Evolutionary conservation across 1,140 invertebrate species (phyloP).

Genomic region (Rhynchophorus ferrugineus): DNA sequence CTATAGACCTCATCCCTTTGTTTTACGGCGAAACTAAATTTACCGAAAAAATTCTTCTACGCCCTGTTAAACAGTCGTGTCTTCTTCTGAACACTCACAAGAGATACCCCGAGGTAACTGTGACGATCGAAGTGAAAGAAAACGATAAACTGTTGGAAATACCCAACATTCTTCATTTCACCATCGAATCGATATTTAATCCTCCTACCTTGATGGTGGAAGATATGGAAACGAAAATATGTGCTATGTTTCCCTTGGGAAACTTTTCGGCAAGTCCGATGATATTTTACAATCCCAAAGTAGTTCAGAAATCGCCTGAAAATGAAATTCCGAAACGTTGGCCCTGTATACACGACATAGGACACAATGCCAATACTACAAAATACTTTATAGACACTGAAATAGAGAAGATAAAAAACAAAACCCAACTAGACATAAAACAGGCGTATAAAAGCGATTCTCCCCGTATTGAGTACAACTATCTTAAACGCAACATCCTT

Average conservation of each 20-base stretch:
- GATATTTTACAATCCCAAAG: constrained; percentile 11
- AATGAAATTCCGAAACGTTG: constrained; percentile 21
- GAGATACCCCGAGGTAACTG: constrained; percentile 23
- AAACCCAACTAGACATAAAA: constrained; percentile 18
- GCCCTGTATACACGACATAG: constrained; percentile 22
- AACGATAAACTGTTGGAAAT: constrained; percentile 5
- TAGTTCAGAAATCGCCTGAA: constrained; percentile 1
- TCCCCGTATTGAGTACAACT: constrained; percentile 27
- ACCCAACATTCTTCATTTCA: constrained; percentile 26
- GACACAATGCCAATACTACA: constrained; percentile 21
- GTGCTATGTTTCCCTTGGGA: constrained; percentile 22
- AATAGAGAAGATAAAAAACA: constrained; percentile 17
- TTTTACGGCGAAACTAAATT: constrained; percentile 23
- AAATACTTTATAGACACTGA: constrained; percentile 20
- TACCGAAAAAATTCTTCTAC: constrained; percentile 21
- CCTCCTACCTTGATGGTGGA: constrained; percentile 23
- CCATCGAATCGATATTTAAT: constrained; percentile 32
- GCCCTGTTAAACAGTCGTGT: constrained; percentile 14
- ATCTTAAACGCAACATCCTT: constrained; percentile 28
- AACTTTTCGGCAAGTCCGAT: constrained; percentile 3
- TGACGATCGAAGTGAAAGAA: constrained; percentile 26
- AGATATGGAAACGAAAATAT: constrained; percentile 27
- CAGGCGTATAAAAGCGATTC: constrained; percentile 13
- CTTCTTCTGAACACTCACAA: constrained; percentile 22
- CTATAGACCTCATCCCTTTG: constrained; percentile 23